Evolutionary conservation across 1,140 invertebrate genomes (phyloP).

Genomic region (Papilio dardanus): DNA sequence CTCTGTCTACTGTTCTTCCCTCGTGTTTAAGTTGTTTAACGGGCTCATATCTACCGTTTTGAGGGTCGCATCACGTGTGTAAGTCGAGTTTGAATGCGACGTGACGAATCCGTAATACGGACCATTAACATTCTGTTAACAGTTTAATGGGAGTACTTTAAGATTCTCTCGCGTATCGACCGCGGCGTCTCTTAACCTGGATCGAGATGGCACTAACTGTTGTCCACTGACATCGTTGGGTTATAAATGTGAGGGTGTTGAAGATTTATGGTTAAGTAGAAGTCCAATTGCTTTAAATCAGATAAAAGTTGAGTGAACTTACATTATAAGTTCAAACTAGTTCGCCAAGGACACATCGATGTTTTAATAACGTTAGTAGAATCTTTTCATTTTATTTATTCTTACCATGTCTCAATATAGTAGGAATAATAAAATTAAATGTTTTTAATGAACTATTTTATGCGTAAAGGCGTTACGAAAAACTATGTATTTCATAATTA

Average conservation of each 20-base stretch:
- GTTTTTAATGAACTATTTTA: neutral
- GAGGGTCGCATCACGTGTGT: constrained; percentile 18
- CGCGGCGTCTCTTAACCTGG: constrained; percentile 9
- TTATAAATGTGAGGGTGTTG: neutral
- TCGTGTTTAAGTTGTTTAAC: neutral
- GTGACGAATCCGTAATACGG: constrained; percentile 10
- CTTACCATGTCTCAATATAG: no score
- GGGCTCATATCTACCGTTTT: constrained; percentile 16
- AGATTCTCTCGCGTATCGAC: constrained; percentile 12
- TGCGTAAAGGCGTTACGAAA: neutral
- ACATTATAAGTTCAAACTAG: neutral
- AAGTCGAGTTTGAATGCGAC: neutral
- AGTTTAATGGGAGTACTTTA: constrained; percentile 23
- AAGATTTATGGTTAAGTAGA: neutral
- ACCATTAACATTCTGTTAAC: constrained; percentile 15
- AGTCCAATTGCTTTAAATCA: no score
- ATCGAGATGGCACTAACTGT: constrained; percentile 10
- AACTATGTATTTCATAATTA: neutral
- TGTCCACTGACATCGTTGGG: neutral
- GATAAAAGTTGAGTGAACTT: neutral
- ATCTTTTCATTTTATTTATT: no score
- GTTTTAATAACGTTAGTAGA: no score
- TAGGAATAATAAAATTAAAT: neutral
- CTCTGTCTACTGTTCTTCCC: neutral
- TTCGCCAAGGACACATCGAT: no score